Base-by-base conservation (phyloP, 2,888 invertebrate species). In the Mechanitis mazaeus region DNA sequence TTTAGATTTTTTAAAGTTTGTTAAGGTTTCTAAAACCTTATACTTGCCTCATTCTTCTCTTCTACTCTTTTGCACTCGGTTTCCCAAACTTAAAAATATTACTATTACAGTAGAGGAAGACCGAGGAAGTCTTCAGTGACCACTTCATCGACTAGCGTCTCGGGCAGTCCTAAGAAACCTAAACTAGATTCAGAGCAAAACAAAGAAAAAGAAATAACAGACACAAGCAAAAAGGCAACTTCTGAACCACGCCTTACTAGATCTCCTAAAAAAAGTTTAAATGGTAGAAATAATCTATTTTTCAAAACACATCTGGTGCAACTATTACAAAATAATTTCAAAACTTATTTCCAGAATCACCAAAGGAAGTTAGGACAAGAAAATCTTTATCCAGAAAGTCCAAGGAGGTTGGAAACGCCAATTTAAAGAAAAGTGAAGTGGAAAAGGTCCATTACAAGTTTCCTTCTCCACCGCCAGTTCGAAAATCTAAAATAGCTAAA, bases 361-460 rank as follows among this genome's bases (percentile, higher is more conserved):
- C 50, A 31, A 50, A 31, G 31, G 31, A 50, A n/a, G 31, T 9
- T 28, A 50, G 31, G 31, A 50, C 50, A 11, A 50, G 50, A 31
- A 9, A 31, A 31, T 50, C 50, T 2, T 31, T 50, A 50, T 33
- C 63, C 7, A 59, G 60, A 33, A 59, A 54, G 7, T 31, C 56
- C 6, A 33, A 54, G 12, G 55, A 58, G 7, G n/a, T 33, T 4
- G 20, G 2, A 45, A 31, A 9, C 6, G 42, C 35, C 28, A 57
- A 55, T 31, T 31, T 35, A 11, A 33, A 61, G 20, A 50, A 33
- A 33, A 38, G 46, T n/a, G 50, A 42, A 33, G 9, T n/a, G 3
- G 69, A 71, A 11, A 65, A 71, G 12, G 55, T 68, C 12, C 64
- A 65, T 35, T 73, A 75, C 55, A 76, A 73, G 47, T 71, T 75